Evolutionary conservation across 2,797 vertebrate species (phyloP).

Genomic region (Mareca penelope): DNA sequence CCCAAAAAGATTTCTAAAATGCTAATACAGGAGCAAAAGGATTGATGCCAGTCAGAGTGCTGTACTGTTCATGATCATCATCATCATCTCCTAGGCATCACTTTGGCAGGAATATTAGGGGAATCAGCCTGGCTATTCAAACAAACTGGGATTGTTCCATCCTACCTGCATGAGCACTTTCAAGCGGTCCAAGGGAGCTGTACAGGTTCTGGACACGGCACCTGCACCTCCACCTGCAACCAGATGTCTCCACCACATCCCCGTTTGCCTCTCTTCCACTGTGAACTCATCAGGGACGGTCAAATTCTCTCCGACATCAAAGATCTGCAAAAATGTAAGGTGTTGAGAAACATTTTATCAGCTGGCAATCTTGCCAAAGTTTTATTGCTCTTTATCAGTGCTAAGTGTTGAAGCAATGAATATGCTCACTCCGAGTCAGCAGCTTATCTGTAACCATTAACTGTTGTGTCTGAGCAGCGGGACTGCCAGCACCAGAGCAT

Average conservation of each 20-base stretch:
- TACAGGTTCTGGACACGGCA: constrained; percentile 93
- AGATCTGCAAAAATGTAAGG: constrained; percentile 82
- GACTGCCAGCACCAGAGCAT: not conserved
- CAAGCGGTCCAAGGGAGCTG: constrained; percentile 92
- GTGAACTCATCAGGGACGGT: constrained; percentile 96
- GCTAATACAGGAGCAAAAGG: not conserved
- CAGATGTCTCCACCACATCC: constrained; percentile 97
- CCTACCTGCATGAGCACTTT: constrained; percentile 98
- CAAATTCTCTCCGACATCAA: constrained; percentile 95
- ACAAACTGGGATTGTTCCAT: not conserved
- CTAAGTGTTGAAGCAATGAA: not conserved
- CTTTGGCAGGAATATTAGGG: not conserved
- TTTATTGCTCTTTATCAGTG: not conserved
- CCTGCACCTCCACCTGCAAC: constrained; percentile 96
- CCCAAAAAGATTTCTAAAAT: not conserved
- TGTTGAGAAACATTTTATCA: not conserved
- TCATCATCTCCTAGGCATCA: no score
- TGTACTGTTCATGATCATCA: no score
- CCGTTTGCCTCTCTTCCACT: constrained; percentile 91
- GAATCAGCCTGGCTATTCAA: not conserved
- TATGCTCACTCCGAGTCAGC: not conserved
- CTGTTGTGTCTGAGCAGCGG: not conserved
- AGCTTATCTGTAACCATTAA: not conserved
- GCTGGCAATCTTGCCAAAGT: not conserved
- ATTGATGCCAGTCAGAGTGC: not conserved